phyloP scores from a whole-genome alignment of 2,113 vertebrate species.

The Pteropus alecto region DNA sequence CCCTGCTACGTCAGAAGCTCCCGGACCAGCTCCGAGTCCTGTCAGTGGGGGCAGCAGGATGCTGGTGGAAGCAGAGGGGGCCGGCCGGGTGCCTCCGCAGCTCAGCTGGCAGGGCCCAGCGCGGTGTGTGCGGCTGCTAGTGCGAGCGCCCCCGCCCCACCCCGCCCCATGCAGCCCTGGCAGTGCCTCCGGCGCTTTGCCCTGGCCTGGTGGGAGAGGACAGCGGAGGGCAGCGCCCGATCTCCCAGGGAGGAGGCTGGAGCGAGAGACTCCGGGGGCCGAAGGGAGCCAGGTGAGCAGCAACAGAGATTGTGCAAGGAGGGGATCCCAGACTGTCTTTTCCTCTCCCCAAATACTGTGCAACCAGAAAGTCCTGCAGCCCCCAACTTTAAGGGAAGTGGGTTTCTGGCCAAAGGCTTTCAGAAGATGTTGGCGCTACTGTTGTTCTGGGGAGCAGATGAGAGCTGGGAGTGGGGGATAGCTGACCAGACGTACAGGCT shows the following conservation, averaged over 20 bases:
- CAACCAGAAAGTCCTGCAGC: not conserved
- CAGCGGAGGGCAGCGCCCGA: constrained; percentile 73
- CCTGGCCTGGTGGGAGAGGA: constrained; percentile 79
- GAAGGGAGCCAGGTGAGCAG: constrained; percentile 76
- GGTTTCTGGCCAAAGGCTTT: not conserved
- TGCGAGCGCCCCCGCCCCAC: constrained; percentile 53
- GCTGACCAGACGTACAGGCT: not conserved
- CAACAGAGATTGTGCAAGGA: not conserved
- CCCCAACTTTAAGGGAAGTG: constrained; percentile 51
- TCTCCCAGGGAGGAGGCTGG: constrained; percentile 72
- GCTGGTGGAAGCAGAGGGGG: constrained; percentile 75
- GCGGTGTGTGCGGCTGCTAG: constrained; percentile 60
- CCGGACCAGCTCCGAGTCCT: constrained; percentile 68
- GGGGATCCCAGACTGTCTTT: not conserved
- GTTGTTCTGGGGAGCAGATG: not conserved
- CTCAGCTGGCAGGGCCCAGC: constrained; percentile 69
- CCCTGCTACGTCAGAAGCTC: constrained; percentile 77
- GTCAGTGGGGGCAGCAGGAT: constrained; percentile 77
- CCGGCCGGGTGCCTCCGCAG: constrained; percentile 71
- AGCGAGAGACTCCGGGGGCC: constrained; percentile 69
- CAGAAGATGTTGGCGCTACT: not conserved
- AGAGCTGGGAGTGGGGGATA: not conserved
- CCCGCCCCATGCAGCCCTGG: constrained; percentile 77
- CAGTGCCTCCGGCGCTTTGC: constrained; percentile 78
- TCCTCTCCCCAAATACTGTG: not conserved